phyloP scores from a whole-genome alignment of 2,888 invertebrate genomes.

The Dolichomitus sp. region DNA sequence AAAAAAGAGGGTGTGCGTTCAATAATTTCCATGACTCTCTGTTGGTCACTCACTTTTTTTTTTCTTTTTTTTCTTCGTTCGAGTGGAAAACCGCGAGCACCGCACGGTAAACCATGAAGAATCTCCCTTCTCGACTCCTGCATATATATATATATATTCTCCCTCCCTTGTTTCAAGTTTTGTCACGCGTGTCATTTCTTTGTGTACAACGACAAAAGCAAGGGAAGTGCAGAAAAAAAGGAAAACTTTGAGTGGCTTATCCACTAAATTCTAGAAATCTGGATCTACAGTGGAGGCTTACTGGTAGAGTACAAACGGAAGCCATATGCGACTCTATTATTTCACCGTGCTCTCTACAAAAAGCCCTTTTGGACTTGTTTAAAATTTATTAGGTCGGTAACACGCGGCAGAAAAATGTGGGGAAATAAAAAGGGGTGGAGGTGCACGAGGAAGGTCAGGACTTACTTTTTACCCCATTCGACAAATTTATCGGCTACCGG shows the following conservation, averaged over 20 bases:
- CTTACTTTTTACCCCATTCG: conserved; percentile 59
- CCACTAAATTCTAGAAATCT: conserved; percentile 36
- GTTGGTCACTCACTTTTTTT: conserved; percentile 8
- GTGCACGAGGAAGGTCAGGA: conserved; percentile 19
- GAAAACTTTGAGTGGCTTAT: conserved; percentile 38
- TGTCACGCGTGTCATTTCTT: conserved; percentile 32
- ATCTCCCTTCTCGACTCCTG: not conserved
- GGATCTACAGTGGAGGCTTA: conserved; percentile 31
- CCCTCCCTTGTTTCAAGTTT: conserved; percentile 37
- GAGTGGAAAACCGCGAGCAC: conserved; percentile 38
- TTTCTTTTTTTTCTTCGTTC: conserved; percentile 19
- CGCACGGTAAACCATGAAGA: conserved; percentile 21
- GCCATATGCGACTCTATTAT: conserved; percentile 52
- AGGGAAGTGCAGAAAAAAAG: not conserved
- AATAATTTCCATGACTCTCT: conserved; percentile 17
- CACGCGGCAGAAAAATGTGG: conserved; percentile 24
- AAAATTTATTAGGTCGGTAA: conserved; percentile 57
- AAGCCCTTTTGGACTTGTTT: conserved; percentile 6
- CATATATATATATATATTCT: not conserved
- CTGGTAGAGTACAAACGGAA: not conserved
- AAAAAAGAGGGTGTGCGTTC: conserved; percentile 16
- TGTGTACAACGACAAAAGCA: conserved; percentile 1
- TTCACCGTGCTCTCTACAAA: conserved; percentile 31
- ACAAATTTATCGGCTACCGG: conserved; percentile 36
- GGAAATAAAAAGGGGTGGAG: conserved; percentile 31